Percentiles rank a stretch among this genome's conserved stretches.
phyloP scores from a whole-genome alignment of 2,113 vertebrate genomes.

The Oceanodroma tethys region DNA sequence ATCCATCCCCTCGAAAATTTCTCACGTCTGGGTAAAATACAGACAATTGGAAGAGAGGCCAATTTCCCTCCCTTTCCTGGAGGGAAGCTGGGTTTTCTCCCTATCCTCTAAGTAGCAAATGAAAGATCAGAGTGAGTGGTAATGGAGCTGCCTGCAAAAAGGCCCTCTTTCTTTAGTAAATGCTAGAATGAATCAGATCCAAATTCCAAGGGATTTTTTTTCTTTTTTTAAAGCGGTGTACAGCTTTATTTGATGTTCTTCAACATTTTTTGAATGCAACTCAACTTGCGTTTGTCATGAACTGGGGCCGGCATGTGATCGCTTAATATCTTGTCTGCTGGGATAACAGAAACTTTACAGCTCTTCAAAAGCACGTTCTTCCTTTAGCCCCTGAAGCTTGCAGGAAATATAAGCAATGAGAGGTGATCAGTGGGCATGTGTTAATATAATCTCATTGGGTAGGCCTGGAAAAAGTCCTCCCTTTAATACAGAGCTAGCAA shows the following conservation, averaged over 20 bases:
- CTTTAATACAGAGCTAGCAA: neutral
- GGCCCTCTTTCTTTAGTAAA: neutral
- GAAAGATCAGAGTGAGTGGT: neutral
- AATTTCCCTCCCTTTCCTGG: neutral
- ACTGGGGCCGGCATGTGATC: neutral
- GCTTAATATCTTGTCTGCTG: neutral
- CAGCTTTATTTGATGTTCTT: neutral
- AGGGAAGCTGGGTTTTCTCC: neutral
- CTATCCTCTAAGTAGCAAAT: neutral
- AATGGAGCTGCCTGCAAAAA: neutral
- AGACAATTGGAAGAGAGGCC: neutral
- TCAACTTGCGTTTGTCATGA: neutral
- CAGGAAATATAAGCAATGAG: neutral
- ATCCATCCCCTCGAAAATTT: neutral
- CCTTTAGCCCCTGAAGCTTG: neutral
- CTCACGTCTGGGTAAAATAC: neutral
- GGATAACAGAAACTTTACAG: neutral
- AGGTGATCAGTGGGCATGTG: neutral
- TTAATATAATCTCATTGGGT: neutral
- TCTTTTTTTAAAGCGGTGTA: neutral
- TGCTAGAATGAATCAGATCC: neutral
- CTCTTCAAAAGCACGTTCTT: neutral
- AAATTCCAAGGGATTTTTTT: neutral
- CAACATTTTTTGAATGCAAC: neutral
- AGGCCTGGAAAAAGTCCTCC: neutral